Conservation (phyloP, 2,797 vertebrate genomes). For the Salmo trutta region DNA sequence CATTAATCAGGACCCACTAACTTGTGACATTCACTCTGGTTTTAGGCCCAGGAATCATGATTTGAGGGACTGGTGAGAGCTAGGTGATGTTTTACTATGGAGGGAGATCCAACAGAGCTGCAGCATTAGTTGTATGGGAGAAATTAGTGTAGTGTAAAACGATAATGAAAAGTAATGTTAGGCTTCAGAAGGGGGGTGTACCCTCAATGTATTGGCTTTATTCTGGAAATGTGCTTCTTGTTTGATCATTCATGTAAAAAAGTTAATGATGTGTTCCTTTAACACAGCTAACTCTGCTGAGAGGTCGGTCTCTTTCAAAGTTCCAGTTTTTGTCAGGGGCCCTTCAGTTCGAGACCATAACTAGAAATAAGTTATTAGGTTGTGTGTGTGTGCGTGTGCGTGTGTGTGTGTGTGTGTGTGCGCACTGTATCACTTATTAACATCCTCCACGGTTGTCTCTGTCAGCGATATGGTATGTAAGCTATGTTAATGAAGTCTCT, state of each 20-base stretch:
- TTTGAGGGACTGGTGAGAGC: not conserved
- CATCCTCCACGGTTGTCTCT: constrained; percentile 7
- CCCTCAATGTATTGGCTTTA: not conserved
- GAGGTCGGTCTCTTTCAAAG: not conserved
- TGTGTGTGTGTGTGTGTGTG: not conserved
- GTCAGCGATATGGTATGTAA: constrained; percentile 45
- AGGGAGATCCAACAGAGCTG: not conserved
- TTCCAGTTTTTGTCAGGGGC: not conserved
- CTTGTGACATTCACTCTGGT: constrained; percentile 58
- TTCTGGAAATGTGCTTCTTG: not conserved
- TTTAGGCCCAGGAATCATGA: constrained; percentile 34
- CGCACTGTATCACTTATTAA: constrained; percentile 24
- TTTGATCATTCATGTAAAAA: not conserved
- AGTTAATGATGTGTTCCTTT: not conserved
- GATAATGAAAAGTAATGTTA: not conserved
- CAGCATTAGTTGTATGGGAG: not conserved
- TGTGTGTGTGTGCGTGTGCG: not conserved
- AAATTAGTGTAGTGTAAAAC: not conserved
- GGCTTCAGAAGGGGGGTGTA: not conserved
- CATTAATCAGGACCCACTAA: constrained; percentile 70
- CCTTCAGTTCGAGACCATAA: not conserved
- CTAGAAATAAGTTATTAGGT: not conserved
- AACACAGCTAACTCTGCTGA: not conserved
- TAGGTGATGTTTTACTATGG: not conserved
- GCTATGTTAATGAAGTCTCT: constrained; percentile 46